These are phyloP conservation scores for Calephelis nemesis DNA, from an alignment of 1,140 invertebrate genomes.

Conservation along the genomic window DNA sequence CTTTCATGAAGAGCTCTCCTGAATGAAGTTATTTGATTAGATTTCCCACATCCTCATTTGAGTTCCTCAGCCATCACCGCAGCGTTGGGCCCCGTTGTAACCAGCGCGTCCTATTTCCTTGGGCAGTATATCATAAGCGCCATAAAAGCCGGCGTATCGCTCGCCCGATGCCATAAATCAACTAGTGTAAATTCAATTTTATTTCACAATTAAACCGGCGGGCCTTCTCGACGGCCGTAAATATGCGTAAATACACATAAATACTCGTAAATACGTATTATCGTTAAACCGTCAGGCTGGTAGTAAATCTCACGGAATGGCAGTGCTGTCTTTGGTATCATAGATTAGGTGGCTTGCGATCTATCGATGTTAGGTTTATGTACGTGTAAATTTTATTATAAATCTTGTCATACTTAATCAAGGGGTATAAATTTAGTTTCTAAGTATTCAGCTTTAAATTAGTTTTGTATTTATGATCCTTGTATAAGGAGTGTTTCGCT, in stretches of 20 bases:
- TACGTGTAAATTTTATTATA: conserved; percentile 5
- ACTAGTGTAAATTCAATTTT: conserved; percentile 76
- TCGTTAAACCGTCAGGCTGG: conserved; percentile 74
- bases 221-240: conserved; percentile 69
- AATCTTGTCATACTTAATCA: neutral
- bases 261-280: conserved; percentile 75
- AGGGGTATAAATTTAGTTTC: conserved; percentile 10
- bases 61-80: neutral
- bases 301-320: conserved; percentile 66
- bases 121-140: conserved; percentile 47
- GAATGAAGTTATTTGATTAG: neutral
- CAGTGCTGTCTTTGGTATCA: conserved; percentile 41
- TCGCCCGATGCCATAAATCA: conserved; percentile 51
- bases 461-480: neutral
- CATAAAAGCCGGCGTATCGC: conserved; percentile 48
- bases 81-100: neutral
- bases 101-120: conserved; percentile 33
- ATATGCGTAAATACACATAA: conserved; percentile 72
- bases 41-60: neutral
- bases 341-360: conserved; percentile 22
- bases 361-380: conserved; percentile 5
- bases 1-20: too few species aligned
- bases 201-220: conserved; percentile 77
- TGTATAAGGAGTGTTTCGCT: too few species aligned
- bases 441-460: neutral